Evolutionary conservation across 2,888 invertebrate genomes (phyloP).

Genomic region (Diabrotica balteata): DNA sequence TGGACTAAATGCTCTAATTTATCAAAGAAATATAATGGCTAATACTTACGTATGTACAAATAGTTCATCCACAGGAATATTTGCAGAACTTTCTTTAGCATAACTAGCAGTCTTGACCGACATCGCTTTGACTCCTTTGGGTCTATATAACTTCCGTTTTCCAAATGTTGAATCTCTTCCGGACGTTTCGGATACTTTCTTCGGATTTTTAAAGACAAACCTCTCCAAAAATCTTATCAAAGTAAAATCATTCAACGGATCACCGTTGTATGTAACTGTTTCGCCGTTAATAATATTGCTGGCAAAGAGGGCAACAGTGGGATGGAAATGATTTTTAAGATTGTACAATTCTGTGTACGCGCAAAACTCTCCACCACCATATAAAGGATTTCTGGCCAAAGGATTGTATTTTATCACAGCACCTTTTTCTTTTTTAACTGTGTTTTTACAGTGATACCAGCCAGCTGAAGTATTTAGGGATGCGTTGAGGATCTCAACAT

Average conservation of each 20-base stretch:
- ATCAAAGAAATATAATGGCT: slow-evolving; percentile 10
- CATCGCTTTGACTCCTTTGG: slow-evolving; percentile 74
- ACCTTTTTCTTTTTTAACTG: slow-evolving; percentile 36
- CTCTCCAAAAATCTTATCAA: slow-evolving; percentile 91
- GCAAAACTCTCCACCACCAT: slow-evolving; percentile 77
- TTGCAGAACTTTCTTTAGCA: slow-evolving; percentile 70
- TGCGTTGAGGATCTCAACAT: slow-evolving; percentile 42
- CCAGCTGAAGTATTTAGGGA: slow-evolving; percentile 40
- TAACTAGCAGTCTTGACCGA: slow-evolving; percentile 78
- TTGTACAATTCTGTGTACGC: slow-evolving; percentile 78
- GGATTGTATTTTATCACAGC: slow-evolving; percentile 69
- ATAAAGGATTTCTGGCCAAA: slow-evolving; percentile 81
- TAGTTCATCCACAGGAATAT: slow-evolving; percentile 89
- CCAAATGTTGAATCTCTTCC: slow-evolving; percentile 72
- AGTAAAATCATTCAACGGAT: slow-evolving; percentile 92
- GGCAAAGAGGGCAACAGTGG: slow-evolving; percentile 89
- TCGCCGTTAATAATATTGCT: slow-evolving; percentile 75
- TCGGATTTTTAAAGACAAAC: slow-evolving; percentile 95
- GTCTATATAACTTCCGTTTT: slow-evolving; percentile 71
- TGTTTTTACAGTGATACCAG: slow-evolving; percentile 52
- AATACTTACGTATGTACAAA: slow-evolving; percentile 71
- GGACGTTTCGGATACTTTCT: slow-evolving; percentile 66
- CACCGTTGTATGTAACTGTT: slow-evolving; percentile 85
- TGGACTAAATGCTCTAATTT: not conserved
- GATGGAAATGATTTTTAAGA: slow-evolving; percentile 84